Evolutionary conservation across 1,140 invertebrate genomes (phyloP).

Genomic region (Brachionus paranguensis): DNA sequence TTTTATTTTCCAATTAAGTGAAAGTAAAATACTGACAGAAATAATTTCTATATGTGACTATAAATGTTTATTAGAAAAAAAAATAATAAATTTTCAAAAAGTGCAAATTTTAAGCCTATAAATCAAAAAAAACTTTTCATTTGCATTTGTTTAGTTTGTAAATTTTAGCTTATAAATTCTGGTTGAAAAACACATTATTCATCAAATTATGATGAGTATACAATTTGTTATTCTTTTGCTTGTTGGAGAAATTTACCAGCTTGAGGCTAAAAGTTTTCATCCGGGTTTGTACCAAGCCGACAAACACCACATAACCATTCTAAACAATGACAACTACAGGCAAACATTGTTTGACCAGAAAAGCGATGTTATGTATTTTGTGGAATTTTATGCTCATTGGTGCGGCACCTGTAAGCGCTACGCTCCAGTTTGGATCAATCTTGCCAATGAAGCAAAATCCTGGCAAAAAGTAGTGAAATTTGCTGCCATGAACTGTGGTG

Average conservation of each 20-base stretch:
- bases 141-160: background rate
- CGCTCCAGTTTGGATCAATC: slow-evolving; percentile 41
- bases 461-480: slow-evolving; percentile 42
- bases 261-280: background rate
- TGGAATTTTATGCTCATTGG: slow-evolving; percentile 55
- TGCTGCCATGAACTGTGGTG: slow-evolving; percentile 41
- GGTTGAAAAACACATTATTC: background rate
- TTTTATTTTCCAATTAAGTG: background rate
- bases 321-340: background rate
- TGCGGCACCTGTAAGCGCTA: slow-evolving; percentile 54
- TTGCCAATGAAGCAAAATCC: background rate
- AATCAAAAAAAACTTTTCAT: background rate
- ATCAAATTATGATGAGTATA: background rate
- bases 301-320: background rate
- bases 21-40: background rate
- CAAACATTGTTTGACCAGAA: background rate
- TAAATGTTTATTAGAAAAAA: background rate
- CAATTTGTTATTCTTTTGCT: background rate
- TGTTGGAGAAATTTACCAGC: background rate
- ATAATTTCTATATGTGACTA: background rate
- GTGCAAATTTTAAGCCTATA: background rate
- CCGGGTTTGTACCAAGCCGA: background rate
- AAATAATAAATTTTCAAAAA: background rate
- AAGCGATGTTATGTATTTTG: slow-evolving; percentile 46
- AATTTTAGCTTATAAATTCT: background rate